Evolutionary conservation across 2,888 invertebrate genomes (phyloP).

Genomic region (Papilio protenor): DNA sequence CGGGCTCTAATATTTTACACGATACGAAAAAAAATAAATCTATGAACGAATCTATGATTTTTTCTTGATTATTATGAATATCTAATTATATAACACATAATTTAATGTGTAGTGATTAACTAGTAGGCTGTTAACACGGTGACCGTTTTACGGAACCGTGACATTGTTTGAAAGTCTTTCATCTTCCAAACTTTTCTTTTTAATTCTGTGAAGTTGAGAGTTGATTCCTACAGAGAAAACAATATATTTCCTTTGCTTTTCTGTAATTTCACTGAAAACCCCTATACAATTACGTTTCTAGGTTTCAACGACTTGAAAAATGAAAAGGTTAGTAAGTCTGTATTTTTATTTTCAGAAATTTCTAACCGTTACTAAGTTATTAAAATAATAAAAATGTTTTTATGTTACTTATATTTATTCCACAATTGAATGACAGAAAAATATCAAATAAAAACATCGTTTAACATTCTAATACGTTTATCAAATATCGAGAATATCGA

Average conservation of each 20-base stretch:
- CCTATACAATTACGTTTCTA: too few species aligned
- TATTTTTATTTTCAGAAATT: too few species aligned
- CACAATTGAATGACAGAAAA: not conserved
- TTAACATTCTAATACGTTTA: conserved; percentile 13
- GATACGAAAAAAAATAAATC: not conserved
- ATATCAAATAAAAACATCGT: not conserved
- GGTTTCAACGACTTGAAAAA: too few species aligned
- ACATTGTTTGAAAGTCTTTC: not conserved
- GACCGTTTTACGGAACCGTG: conserved; percentile 1
- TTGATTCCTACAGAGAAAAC: not conserved
- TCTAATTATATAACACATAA: too few species aligned
- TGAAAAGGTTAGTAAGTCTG: too few species aligned
- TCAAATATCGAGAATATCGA: conserved; percentile 18
- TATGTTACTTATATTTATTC: not conserved
- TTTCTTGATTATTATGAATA: too few species aligned
- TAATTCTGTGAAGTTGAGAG: not conserved
- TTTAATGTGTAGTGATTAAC: not conserved
- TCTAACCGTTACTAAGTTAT: too few species aligned
- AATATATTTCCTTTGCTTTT: not conserved
- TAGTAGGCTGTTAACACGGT: conserved; percentile 3
- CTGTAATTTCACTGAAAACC: not conserved
- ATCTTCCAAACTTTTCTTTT: conserved; percentile 1
- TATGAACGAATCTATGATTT: too few species aligned
- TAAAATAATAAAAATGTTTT: not conserved
- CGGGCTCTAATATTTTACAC: not conserved